Percentiles rank a stretch among this genome's conserved stretches.
Conservation (phyloP, 2,797 vertebrate species). For the Tragopan temminckii region DNA sequence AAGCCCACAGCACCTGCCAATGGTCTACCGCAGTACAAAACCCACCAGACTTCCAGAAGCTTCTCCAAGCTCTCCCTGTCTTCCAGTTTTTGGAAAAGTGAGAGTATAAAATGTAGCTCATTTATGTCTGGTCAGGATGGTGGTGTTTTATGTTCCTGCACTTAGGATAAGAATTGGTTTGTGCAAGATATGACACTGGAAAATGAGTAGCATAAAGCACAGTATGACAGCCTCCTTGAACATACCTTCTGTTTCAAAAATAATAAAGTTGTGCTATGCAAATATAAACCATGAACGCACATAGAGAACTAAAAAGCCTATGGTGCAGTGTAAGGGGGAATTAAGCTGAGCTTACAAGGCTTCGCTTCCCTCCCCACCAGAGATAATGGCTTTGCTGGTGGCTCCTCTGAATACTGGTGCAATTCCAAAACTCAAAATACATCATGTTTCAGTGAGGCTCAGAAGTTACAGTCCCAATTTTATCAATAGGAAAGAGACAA, state of each 20-base stretch:
- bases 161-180: background rate
- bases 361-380: background rate
- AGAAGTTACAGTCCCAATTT: background rate
- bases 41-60: background rate
- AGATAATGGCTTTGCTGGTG: background rate
- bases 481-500: background rate
- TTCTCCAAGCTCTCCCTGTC: background rate
- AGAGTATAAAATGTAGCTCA: background rate
- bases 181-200: background rate
- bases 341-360: background rate
- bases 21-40: background rate
- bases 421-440: background rate
- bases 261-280: background rate
- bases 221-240: background rate
- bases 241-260: background rate
- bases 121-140: background rate
- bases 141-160: background rate
- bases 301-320: background rate
- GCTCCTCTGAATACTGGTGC: background rate
- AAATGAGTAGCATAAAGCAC: background rate
- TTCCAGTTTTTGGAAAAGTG: background rate
- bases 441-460: background rate
- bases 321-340: background rate
- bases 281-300: background rate
- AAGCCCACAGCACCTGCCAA: background rate